Evolutionary conservation across 1,140 invertebrate species (phyloP).

Genomic region (Pseudomyrmex flavicornis): DNA sequence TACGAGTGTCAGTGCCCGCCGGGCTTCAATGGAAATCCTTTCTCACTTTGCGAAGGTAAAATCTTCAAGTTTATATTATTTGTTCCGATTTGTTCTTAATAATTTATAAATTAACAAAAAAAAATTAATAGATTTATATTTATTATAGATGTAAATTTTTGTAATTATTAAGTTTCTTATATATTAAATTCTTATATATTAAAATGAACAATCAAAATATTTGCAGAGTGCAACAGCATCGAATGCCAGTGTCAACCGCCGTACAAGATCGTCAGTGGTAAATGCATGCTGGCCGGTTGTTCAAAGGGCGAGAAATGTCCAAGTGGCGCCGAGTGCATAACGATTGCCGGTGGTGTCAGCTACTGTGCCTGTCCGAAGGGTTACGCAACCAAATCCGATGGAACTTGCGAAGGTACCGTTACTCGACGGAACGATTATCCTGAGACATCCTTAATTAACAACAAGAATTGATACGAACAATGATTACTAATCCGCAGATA

Average conservation of each 20-base stretch:
- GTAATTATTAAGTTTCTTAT: too few relatives aligned
- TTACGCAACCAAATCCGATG: slow-evolving; percentile 89
- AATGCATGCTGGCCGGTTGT: slow-evolving; percentile 94
- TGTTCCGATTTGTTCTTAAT: neutral
- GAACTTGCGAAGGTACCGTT: slow-evolving; percentile 88
- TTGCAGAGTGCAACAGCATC: slow-evolving; percentile 90
- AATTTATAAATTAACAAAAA: neutral
- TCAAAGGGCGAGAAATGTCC: slow-evolving; percentile 91
- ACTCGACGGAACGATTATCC: neutral
- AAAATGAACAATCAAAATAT: neutral
- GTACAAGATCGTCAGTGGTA: slow-evolving; percentile 92
- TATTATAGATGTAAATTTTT: too few relatives aligned
- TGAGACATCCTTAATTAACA: neutral
- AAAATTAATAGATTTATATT: too few relatives aligned
- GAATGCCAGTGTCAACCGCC: slow-evolving; percentile 95
- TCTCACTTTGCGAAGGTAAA: slow-evolving; percentile 90
- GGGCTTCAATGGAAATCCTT: slow-evolving; percentile 95
- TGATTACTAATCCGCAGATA: slow-evolving; percentile 84
- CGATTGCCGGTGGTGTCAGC: slow-evolving; percentile 94
- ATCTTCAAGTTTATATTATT: neutral
- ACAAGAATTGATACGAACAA: neutral
- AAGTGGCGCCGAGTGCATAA: slow-evolving; percentile 93
- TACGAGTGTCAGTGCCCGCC: slow-evolving; percentile 96
- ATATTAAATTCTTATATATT: neutral
- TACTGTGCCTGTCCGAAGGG: slow-evolving; percentile 95